Evolutionary conservation across 1,140 invertebrate genomes (phyloP).

Genomic region (Drosophila setifemur): DNA sequence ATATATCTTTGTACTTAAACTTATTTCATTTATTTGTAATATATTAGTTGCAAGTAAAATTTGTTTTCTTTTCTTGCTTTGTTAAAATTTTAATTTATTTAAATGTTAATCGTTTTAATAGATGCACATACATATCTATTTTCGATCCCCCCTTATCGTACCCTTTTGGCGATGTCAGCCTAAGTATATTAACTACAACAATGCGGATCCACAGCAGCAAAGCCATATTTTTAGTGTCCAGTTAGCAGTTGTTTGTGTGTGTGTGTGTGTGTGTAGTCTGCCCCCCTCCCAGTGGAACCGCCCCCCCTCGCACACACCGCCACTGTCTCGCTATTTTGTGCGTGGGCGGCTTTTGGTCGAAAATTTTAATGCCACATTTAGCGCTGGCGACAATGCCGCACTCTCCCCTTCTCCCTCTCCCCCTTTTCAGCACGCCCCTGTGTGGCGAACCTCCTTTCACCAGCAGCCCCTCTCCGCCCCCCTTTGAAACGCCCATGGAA

Average conservation of each 20-base stretch:
- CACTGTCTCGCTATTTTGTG: neutral
- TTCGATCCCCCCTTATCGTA: no score
- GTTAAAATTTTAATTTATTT: no score
- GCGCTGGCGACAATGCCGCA: slow-evolving; percentile 56
- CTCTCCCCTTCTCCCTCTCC: slow-evolving; percentile 4
- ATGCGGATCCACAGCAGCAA: slow-evolving; percentile 24
- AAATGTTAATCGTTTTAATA: no score
- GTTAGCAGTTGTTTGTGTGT: slow-evolving; percentile 41
- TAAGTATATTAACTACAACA: slow-evolving; percentile 30
- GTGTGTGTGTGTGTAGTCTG: neutral
- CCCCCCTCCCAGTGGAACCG: neutral
- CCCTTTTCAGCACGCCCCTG: no score
- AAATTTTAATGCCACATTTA: slow-evolving; percentile 79
- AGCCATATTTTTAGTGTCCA: slow-evolving; percentile 72
- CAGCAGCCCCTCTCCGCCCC: neutral
- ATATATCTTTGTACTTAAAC: no score
- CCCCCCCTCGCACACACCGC: neutral
- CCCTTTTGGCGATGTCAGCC: neutral
- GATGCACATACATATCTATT: no score
- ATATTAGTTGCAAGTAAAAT: no score
- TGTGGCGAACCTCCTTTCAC: neutral
- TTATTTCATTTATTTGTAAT: no score
- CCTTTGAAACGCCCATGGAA: neutral
- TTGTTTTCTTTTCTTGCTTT: no score
- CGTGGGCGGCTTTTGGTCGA: slow-evolving; percentile 28